Evolutionary conservation across 2,888 invertebrate genomes (phyloP), one percentile per base, ranked within the genome.

Genomic region (Spodoptera picta): DNA sequence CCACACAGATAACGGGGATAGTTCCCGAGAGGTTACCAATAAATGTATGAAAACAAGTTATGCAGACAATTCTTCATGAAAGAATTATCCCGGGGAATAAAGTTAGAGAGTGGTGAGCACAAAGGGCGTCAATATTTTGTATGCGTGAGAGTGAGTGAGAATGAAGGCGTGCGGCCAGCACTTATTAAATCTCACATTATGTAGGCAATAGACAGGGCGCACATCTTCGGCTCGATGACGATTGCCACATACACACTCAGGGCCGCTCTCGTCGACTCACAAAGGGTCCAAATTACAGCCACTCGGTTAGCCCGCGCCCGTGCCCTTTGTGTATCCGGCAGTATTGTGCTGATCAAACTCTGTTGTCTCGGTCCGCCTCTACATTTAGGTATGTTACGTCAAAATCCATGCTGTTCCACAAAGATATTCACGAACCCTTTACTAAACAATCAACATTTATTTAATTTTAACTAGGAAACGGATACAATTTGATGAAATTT

Each of bases 211-310:
- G 50, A 60, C 55, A 62, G 77, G 74, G 73, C 64, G 51, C 61
- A 64, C 63, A 65, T 70, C 70, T 64, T 78, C 71, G 76, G 71
- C 75, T 78, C 81, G 77, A 79, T 83, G 83, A 81, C 81, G 77
- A 85, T 85, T 86, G 79, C 73, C 73, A 69, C 75, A 77, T 73
- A 79, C 65, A 72, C 69, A 71, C 65, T 10, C 47, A 47, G 43
- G 36, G 36, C 56, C 36, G 60, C 58, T 75, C 71, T 61, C 69
- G 76, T 82, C 75, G 67, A 54, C 79, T 77, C 83, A 88, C 87
- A 91, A 90, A 90, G 88, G 86, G 81, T 73, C 84, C 77, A 85
- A 88, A 89, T 90, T 87, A 88, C 83, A 83, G 78, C 79, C 80
- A 85, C 84, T 85, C 80, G 78, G 81, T 79, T 75, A 83, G 79